These are phyloP conservation scores for Fistularia tabacaria DNA, from an alignment of 2,797 vertebrate genomes.

Conservation along the genomic window DNA sequence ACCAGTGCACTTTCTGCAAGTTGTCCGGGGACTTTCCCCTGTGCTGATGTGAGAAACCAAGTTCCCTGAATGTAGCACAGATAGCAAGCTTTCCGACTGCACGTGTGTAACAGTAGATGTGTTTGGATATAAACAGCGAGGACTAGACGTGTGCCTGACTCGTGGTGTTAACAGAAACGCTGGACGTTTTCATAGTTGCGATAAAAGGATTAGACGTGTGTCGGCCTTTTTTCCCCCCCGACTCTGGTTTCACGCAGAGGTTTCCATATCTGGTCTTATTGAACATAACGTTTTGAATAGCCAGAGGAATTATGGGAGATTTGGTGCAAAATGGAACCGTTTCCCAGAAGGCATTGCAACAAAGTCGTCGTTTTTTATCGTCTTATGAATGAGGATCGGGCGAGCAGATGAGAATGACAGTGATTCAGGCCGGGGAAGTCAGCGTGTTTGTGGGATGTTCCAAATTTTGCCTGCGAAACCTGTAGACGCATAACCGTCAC, in stretches of 20 bases:
- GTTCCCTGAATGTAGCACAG: slow-evolving; percentile 65
- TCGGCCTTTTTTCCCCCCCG: too few relatives aligned
- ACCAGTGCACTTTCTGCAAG: slow-evolving; percentile 62
- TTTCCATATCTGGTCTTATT: accelerated
- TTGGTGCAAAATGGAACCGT: neutral
- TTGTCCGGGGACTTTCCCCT: slow-evolving; percentile 77
- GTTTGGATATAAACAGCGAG: neutral
- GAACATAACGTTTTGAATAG: accelerated
- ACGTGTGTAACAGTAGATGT: neutral
- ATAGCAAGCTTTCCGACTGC: slow-evolving; percentile 69
- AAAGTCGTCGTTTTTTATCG: too few relatives aligned
- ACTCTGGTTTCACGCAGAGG: too few relatives aligned
- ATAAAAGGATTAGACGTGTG: too few relatives aligned
- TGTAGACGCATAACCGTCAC: neutral
- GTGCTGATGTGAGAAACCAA: slow-evolving; percentile 10
- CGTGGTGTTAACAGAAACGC: neutral
- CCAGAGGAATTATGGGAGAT: slow-evolving; percentile 44
- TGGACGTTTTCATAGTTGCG: too few relatives aligned
- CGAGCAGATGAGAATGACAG: too few relatives aligned
- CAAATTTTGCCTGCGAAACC: too few relatives aligned
- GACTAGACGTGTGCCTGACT: too few relatives aligned
- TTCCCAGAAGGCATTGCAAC: too few relatives aligned
- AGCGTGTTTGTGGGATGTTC: too few relatives aligned
- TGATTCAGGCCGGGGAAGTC: too few relatives aligned
- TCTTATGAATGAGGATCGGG: too few relatives aligned